These are phyloP conservation scores for Laspeyria flexula DNA, from an alignment of 2,888 invertebrate genomes.

Conservation along the genomic window DNA sequence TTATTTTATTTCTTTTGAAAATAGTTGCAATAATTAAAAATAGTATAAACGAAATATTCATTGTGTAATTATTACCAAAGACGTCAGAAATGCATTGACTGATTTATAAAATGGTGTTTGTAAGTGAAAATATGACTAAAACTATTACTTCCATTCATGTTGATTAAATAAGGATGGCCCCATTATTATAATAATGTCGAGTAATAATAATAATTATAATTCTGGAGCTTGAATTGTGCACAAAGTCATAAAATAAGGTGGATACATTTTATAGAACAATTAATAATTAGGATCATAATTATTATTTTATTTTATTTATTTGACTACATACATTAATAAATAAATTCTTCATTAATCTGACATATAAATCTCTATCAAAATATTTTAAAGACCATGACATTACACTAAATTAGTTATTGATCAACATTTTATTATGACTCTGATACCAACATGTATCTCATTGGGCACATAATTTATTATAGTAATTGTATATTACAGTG, in stretches of 20 bases:
- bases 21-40: conserved; percentile 49
- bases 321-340: conserved; percentile 32
- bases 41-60: conserved; percentile 46
- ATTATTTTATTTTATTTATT: conserved; percentile 39
- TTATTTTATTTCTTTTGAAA: conserved; percentile 50
- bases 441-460: conserved; percentile 61
- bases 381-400: conserved; percentile 78
- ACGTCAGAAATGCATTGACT: conserved; percentile 67
- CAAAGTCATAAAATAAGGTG: conserved; percentile 68
- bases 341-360: conserved; percentile 45
- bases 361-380: conserved; percentile 62
- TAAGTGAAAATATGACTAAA: conserved; percentile 53
- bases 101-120: conserved; percentile 57
- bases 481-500: conserved; percentile 61
- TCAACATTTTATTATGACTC: conserved; percentile 81
- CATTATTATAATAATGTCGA: conserved; percentile 53
- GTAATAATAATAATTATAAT: conserved; percentile 55
- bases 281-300: conserved; percentile 45
- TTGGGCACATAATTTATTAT: conserved; percentile 64
- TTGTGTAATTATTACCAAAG: conserved; percentile 73
- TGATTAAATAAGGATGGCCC: conserved; percentile 58
- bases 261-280: conserved; percentile 51
- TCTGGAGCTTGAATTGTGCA: conserved; percentile 71
- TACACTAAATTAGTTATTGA: conserved; percentile 71
- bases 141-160: conserved; percentile 61